Evolutionary conservation across 1,140 invertebrate species (phyloP), one percentile per base, ranked within the genome.

Genomic region (Caenorhabditis remanei): DNA sequence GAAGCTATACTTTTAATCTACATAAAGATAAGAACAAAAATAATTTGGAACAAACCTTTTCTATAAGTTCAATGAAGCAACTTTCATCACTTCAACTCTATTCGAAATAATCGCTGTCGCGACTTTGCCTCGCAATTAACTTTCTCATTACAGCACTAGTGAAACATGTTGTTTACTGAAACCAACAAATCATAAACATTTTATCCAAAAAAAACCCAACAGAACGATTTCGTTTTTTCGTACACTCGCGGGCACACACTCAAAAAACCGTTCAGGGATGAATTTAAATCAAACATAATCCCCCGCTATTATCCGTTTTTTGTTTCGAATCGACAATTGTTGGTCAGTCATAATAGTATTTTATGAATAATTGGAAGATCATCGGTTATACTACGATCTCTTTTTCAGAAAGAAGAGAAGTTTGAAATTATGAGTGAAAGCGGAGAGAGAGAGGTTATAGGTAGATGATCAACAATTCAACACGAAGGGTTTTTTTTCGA

Each of bases 221-320:
- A 16, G 9, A 14, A 53, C 50, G 13, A 53, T 71, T 19, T 41
- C 2, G 14, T 71, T 32, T 32, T 32, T 32, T 32, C 32, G 32
- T 32, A 11, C 16, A 2, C 24, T 0, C 16, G 61, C 24, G 32
- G 24, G 61, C 32, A 11, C 14, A 8, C 14, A n/a, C 40, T 16
- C 40, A 43, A 71, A 71, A 71, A 71, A 46, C 65, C 65, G 65
- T 71, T 71, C 65, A 50, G n/a, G 21, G 19, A 24, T 50, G 46
- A 7, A 50, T 79, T 79, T 53, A 79, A 75, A 79, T 79, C 6
- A 79, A 50, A n/a, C 46, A 32, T 79, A 79, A 79, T 79, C 71
- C 71, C 46, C 32, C 32, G 46, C 53, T 13, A 41, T 46, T 46
- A 71, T 71, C 65, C 65, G 40, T 71, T 71, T 48, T 71, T 71